Percentiles rank a stretch among this genome's conserved stretches.
phyloP scores from a whole-genome alignment of 2,888 invertebrate species.

The Cephalotes varians region DNA sequence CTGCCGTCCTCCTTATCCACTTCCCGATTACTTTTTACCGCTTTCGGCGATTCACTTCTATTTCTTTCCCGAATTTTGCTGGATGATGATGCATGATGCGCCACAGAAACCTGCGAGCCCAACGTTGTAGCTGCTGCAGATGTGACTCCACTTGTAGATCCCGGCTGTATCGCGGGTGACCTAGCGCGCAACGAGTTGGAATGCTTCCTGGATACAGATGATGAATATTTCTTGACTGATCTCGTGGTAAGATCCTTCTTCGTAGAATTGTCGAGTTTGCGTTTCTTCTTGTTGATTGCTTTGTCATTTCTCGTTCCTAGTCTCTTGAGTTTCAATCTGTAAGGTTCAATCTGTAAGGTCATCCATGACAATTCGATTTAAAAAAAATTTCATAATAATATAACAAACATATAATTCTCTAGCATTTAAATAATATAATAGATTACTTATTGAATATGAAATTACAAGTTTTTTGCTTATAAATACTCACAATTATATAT shows the following conservation, averaged over 20 bases:
- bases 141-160: constrained; percentile 62
- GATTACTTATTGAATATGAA: not conserved
- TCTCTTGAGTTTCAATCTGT: constrained; percentile 82
- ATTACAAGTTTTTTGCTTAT: not conserved
- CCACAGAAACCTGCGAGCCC: constrained; percentile 69
- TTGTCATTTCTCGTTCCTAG: constrained; percentile 82
- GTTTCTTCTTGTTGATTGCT: constrained; percentile 79
- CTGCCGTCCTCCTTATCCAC: constrained; percentile 77
- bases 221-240: constrained; percentile 71
- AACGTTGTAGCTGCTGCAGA: constrained; percentile 60
- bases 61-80: constrained; percentile 80
- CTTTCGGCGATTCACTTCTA: constrained; percentile 82
- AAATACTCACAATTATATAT: not conserved
- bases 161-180: constrained; percentile 68
- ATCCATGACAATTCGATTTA: not conserved
- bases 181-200: constrained; percentile 59
- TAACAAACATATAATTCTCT: not conserved
- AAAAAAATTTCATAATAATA: constrained; percentile 5
- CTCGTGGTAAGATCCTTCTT: constrained; percentile 70
- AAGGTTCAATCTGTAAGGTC: constrained; percentile 75
- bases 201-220: constrained; percentile 67
- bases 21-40: constrained; percentile 67
- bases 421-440: not conserved
- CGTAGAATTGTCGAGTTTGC: constrained; percentile 78
- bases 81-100: constrained; percentile 64